Conservation (phyloP, 1,140 invertebrate genomes). For the Sitophilus oryzae region DNA sequence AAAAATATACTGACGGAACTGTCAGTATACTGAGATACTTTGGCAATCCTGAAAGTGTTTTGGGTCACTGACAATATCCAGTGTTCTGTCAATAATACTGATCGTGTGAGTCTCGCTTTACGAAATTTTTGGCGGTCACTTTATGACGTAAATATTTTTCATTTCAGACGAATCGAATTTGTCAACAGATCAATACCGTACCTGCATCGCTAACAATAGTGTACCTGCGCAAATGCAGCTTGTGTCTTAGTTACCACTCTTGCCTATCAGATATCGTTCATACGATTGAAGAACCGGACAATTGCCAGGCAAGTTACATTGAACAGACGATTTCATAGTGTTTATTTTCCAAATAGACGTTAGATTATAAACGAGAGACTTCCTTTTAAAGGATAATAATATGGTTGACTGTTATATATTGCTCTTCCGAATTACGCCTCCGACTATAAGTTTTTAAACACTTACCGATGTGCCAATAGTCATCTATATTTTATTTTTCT, state of each 20-base stretch:
- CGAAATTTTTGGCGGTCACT: no score
- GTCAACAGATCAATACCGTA: constrained; percentile 26
- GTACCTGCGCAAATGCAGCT: constrained; percentile 33
- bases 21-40: no score
- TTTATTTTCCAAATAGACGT: background rate
- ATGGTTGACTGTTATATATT: background rate
- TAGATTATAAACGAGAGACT: background rate
- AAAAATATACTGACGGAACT: no score
- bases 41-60: no score
- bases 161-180: constrained; percentile 13
- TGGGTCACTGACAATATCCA: no score
- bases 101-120: no score
- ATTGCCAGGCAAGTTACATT: background rate
- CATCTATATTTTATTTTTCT: constrained; percentile 8
- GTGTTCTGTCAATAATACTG: no score
- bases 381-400: background rate
- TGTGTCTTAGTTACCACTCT: constrained; percentile 36
- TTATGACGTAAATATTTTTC: no score
- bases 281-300: background rate
- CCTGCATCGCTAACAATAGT: constrained; percentile 32
- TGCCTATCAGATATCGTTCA: constrained; percentile 22
- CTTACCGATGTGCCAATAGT: constrained; percentile 31
- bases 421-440: constrained; percentile 12
- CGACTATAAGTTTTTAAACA: constrained; percentile 9
- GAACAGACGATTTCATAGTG: constrained; percentile 8